A percentile compares a stretch with the other conserved stretches of the same genome.
Evolutionary conservation across 2,888 invertebrate species (phyloP).

Genomic region (Drosophila algonquin): DNA sequence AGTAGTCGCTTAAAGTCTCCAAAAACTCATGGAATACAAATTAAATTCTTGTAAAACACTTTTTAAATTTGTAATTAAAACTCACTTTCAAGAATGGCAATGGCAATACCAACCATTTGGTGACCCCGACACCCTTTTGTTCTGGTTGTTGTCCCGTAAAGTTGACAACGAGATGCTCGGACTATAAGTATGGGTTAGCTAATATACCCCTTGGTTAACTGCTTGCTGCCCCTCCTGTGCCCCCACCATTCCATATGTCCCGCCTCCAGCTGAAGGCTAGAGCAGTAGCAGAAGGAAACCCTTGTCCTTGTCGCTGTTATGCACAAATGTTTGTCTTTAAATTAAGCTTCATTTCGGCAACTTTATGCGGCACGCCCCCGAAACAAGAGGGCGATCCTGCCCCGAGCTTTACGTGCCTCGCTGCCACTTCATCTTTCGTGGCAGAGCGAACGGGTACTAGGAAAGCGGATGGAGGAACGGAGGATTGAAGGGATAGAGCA

Average conservation of each 20-base stretch:
- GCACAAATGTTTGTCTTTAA: slow-evolving; percentile 65
- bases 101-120: neutral
- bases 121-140: neutral
- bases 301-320: slow-evolving; percentile 47
- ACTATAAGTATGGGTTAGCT: neutral
- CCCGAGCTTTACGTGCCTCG: slow-evolving; percentile 43
- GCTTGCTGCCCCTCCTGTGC: neutral
- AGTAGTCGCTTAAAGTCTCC: neutral
- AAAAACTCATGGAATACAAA: neutral
- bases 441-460: neutral
- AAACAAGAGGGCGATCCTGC: slow-evolving; percentile 1
- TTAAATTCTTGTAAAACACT: neutral
- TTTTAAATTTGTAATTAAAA: neutral
- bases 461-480: slow-evolving; percentile 6
- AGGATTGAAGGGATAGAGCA: neutral
- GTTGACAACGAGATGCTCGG: too few relatives aligned
- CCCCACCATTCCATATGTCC: neutral
- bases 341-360: slow-evolving; percentile 62
- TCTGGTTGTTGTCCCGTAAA: neutral
- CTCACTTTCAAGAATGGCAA: neutral
- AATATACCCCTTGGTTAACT: slow-evolving; percentile 27
- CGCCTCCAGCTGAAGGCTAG: neutral
- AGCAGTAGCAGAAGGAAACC: slow-evolving; percentile 4
- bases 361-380: slow-evolving; percentile 54
- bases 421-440: slow-evolving; percentile 43